Percentiles rank a stretch among this genome's conserved stretches.
phyloP scores from a whole-genome alignment of 2,113 vertebrate species.

The Anseranas semipalmata region DNA sequence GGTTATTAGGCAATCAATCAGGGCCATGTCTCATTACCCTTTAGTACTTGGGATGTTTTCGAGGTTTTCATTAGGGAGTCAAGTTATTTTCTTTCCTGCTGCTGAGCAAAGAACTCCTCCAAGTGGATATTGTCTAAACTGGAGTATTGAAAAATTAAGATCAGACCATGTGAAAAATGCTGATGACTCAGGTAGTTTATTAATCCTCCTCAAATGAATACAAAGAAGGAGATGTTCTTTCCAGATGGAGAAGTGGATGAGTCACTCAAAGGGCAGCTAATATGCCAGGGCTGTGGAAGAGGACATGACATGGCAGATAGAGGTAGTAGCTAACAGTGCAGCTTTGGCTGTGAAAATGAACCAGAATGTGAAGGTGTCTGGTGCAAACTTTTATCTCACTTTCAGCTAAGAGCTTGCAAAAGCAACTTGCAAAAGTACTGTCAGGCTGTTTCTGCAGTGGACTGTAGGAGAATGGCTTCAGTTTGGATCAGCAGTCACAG shows the following conservation, averaged over 20 bases:
- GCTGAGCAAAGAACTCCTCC: constrained; percentile 46
- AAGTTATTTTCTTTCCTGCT: constrained; percentile 45
- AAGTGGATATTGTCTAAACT: constrained; percentile 29
- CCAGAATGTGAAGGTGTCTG: neutral
- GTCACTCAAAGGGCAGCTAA: neutral
- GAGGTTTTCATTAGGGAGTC: constrained; percentile 39
- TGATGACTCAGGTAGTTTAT: constrained; percentile 30
- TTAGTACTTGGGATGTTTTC: constrained; percentile 44
- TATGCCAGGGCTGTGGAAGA: neutral
- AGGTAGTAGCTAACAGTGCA: neutral
- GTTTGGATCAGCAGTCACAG: neutral
- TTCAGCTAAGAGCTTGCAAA: neutral
- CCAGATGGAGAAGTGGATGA: neutral
- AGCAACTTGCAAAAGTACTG: neutral
- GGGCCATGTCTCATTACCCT: constrained; percentile 49
- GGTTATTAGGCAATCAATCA: constrained; percentile 64
- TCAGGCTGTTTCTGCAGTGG: neutral
- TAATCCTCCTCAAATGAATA: neutral
- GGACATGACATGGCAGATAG: neutral
- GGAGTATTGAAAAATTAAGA: constrained; percentile 2
- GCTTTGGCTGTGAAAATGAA: neutral
- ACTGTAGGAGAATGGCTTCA: neutral
- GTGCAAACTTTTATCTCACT: neutral
- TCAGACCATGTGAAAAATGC: neutral
- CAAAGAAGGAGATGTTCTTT: neutral